phyloP scores from a whole-genome alignment of 2,113 vertebrate genomes.

The Ciconia boyciana region DNA sequence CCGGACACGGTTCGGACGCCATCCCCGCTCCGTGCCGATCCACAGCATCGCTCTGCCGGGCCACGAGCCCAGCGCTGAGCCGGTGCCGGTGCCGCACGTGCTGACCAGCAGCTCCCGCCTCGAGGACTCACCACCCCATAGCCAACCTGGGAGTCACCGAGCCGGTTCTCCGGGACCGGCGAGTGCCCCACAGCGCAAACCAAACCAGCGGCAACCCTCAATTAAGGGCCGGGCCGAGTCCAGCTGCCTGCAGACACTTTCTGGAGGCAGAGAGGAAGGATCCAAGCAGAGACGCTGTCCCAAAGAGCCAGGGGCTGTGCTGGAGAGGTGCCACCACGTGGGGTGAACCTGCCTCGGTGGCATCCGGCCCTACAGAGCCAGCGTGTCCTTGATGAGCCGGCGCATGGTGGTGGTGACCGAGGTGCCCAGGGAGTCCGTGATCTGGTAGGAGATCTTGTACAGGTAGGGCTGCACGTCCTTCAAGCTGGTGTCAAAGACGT shows the following conservation, averaged over 20 bases:
- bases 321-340: fast-evolving
- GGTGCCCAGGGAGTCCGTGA: conserved; percentile 92
- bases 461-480: conserved; percentile 97
- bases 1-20: fast-evolving
- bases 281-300: neutral
- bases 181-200: fast-evolving
- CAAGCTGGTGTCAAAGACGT: conserved; percentile 94
- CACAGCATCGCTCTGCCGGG: neutral
- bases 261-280: neutral
- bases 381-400: conserved; percentile 95
- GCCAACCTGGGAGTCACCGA: neutral
- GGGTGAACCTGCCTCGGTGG: neutral
- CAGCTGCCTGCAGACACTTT: neutral
- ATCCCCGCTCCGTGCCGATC: fast-evolving
- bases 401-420: conserved; percentile 98
- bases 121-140: neutral
- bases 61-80: neutral
- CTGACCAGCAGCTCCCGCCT: neutral
- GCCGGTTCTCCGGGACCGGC: neutral
- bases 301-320: neutral
- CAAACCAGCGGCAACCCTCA: neutral
- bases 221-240: neutral
- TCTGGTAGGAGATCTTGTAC: conserved; percentile 96
- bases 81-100: fast-evolving
- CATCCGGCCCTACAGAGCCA: conserved; percentile 80